phyloP scores from a whole-genome alignment of 2,888 invertebrate genomes.

The Tethea ocularis region DNA sequence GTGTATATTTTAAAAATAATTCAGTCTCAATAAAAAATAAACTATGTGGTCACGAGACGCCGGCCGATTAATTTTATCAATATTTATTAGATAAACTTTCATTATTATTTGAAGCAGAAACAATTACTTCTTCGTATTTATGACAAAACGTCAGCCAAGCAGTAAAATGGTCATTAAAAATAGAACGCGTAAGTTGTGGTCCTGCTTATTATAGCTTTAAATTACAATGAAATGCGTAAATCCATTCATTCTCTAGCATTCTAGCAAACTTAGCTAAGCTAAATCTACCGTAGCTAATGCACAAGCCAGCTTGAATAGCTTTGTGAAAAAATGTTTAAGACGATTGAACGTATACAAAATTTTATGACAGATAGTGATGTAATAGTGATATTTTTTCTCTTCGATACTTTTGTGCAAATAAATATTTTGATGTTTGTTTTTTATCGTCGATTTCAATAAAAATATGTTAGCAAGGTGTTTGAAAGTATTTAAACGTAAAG shows the following conservation, averaged over 20 bases:
- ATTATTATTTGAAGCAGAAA: conserved; percentile 8
- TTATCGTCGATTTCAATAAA: conserved; percentile 4
- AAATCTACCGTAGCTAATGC: background rate
- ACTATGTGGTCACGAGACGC: background rate
- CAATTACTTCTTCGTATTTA: background rate
- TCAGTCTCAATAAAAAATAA: background rate
- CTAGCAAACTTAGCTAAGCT: background rate
- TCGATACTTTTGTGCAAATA: background rate
- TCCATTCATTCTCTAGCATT: background rate
- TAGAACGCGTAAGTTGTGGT: too few relatives aligned
- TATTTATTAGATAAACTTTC: conserved; percentile 19
- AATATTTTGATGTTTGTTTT: background rate
- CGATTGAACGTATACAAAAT: background rate
- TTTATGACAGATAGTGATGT: background rate
- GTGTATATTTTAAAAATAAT: conserved; percentile 6
- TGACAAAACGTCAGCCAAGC: too few relatives aligned
- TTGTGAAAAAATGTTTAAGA: background rate
- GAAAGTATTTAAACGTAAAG: background rate
- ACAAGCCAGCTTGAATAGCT: conserved; percentile 18
- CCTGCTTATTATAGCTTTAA: too few relatives aligned
- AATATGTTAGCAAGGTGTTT: conserved; percentile 7
- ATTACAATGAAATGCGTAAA: too few relatives aligned
- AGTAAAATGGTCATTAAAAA: too few relatives aligned
- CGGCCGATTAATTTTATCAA: conserved; percentile 5
- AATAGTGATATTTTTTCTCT: background rate